Percentiles rank a stretch among this genome's conserved stretches.
Conservation (phyloP, 2,888 invertebrate species). For the Tryphoninae sp. region DNA sequence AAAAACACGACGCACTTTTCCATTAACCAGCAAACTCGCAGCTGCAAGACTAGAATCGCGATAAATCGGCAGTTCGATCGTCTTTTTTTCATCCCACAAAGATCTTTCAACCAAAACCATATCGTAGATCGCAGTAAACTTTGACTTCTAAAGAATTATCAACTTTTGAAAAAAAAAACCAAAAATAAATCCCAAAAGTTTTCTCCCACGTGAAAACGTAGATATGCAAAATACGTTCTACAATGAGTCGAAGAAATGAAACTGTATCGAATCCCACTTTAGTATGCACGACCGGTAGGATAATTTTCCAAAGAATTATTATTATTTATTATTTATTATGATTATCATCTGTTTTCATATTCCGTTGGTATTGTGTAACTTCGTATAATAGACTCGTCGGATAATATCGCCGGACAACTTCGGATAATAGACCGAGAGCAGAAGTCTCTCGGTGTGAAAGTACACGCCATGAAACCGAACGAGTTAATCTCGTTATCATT, state of each 20-base stretch:
- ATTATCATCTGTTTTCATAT: conserved; percentile 18
- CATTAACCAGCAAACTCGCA: conserved; percentile 27
- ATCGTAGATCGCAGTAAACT: neutral
- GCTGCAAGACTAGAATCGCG: conserved; percentile 52
- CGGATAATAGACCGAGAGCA: conserved; percentile 17
- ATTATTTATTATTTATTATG: conserved; percentile 5
- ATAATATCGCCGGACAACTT: neutral
- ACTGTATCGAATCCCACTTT: neutral
- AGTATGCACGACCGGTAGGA: neutral
- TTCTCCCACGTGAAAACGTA: neutral
- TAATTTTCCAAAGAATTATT: neutral
- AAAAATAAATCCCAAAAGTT: neutral
- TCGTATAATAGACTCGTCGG: conserved; percentile 20
- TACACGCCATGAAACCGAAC: neutral
- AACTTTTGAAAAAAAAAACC: neutral
- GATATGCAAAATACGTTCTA: no score
- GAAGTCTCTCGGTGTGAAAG: neutral
- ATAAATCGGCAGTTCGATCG: conserved; percentile 61
- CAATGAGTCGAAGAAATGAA: no score
- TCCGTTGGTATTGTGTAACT: conserved; percentile 9
- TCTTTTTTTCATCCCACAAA: conserved; percentile 42
- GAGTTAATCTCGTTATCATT: neutral
- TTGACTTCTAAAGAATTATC: neutral
- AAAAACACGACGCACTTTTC: conserved; percentile 24
- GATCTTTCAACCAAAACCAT: conserved; percentile 39